Base-by-base conservation (phyloP, 2,888 invertebrate species). In the Mimumesa dahlbomi region DNA sequence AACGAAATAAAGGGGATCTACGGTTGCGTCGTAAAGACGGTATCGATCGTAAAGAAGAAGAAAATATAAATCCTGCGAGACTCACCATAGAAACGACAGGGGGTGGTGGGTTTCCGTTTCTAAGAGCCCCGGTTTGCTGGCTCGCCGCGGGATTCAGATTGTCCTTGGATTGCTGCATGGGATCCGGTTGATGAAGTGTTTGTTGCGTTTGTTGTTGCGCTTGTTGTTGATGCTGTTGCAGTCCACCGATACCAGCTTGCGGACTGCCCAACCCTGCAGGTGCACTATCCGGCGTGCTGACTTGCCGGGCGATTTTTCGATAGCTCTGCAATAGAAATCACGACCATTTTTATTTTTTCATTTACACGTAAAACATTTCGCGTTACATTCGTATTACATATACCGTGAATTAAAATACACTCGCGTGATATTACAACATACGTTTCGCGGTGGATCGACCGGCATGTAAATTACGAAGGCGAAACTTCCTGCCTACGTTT, bases 101-200 rank as follows among this genome's bases (percentile, higher is more conserved):
- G 52, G 89, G 87, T 63, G 85, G 87, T 53, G 88, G 85, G 75
- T 88, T 89, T 71, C 89, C 89, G 85, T 89, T 89, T 64, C 89
- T 85, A 31, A 89, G 84, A 66, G 84, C 80, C 66, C 86, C 87
- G 65, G 89, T 73, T 84, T 89, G 89, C 81, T 89, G 89, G 80
- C 82, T 86, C 78, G 83, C 85, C 76, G 85, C 84, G 50, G 88
- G 82, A 79, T 87, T 88, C 14, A 89, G 85, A 81, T 83, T 86
- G 82, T 89, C 89, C 84, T 89, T 89, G 77, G 88, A 84, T 65
- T 89, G 89, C 88, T 89, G 89, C 89, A 89, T 89, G 71, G 88
- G 87, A 78, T 89, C 89, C 54, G 61, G 68, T 45, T 79, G 82
- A 81, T 87, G 87, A 62, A 87, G 75, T 46, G 84, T 70, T 81